Evolutionary conservation across 1,140 invertebrate species (phyloP).

Genomic region (Trinorchestia longiramus): DNA sequence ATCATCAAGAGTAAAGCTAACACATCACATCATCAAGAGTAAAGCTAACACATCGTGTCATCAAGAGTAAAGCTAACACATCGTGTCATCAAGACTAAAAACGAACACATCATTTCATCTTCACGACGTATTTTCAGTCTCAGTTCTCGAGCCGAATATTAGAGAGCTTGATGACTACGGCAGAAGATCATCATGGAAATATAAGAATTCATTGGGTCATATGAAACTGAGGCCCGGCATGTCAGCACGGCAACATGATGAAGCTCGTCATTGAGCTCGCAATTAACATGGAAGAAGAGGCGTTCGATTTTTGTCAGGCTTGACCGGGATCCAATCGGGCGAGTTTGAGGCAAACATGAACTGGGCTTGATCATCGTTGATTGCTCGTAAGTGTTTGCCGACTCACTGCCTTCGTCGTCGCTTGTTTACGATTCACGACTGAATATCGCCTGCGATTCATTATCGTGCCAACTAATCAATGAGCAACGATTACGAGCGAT

Average conservation of each 20-base stretch:
- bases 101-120: not conserved
- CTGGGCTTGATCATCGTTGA: slow-evolving; percentile 11
- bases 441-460: slow-evolving; percentile 13
- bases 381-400: slow-evolving; percentile 50
- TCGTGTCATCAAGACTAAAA: not conserved
- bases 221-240: not conserved
- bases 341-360: slow-evolving; percentile 44
- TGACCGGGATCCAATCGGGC: slow-evolving; percentile 45
- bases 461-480: slow-evolving; percentile 9
- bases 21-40: not conserved
- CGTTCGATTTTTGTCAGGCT: slow-evolving; percentile 32
- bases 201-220: not conserved
- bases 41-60: not conserved
- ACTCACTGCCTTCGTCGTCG: slow-evolving; percentile 31
- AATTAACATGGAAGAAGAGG: slow-evolving; percentile 11
- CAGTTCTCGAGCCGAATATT: not conserved
- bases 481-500: not conserved
- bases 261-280: not conserved
- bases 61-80: not conserved
- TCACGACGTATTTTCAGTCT: not conserved
- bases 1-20: not conserved
- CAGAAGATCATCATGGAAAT: not conserved
- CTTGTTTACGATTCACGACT: slow-evolving; percentile 1
- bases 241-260: not conserved
- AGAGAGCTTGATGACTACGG: not conserved